Evolutionary conservation across 2,797 vertebrate genomes (phyloP), one percentile per base, ranked within the genome.

Genomic region (Aulostomus chinensis): DNA sequence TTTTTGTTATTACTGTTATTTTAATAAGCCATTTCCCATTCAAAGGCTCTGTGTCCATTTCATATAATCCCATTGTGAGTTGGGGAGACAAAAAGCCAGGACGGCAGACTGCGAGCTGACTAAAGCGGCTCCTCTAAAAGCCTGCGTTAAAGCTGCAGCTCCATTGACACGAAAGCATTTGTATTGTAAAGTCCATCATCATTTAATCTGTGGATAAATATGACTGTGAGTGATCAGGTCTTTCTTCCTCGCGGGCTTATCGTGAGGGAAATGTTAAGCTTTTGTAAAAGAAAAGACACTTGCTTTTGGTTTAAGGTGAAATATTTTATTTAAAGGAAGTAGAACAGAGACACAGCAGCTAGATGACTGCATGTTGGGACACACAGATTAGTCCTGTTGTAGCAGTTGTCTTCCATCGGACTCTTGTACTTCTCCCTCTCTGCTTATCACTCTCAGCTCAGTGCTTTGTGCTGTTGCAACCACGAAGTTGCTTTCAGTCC

Each of bases 191-290:
- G 78, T 86, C 81, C 79, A 72, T 82, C 84, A 73, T 71, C 69
- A 59, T 74, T 86, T 85, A 85, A 86, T 89, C 87, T 86, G 78
- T 53, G 76, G 73, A 79, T 83, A 81, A 88, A 86, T 68, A 56
- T 78, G 83, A 65, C 62, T 68, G 25, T 24, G 60, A 61, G 75
- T 80, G 76, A 79, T 86, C 78, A 72, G 71, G 62, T 72, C 71
- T 78, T 73, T 58, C 67, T 68, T 66, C 42, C 9, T 61, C 66
- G 71, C 43, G 43, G 66, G 85, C 79, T 83, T 83, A 87, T 75
- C 18, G 0, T 16, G 78, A 80, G 64, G 51, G 39, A 76, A 63
- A 29, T 35, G 56, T 52, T 33, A 25, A 59, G 72, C 79, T 43
- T 56, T 70, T 62, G 68, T 68, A 40, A 45, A 55, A 50, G 48